Evolutionary conservation across 2,113 vertebrate species (phyloP), one percentile per base, ranked within the genome.

Genomic region (Phylloscopus trochilus): DNA sequence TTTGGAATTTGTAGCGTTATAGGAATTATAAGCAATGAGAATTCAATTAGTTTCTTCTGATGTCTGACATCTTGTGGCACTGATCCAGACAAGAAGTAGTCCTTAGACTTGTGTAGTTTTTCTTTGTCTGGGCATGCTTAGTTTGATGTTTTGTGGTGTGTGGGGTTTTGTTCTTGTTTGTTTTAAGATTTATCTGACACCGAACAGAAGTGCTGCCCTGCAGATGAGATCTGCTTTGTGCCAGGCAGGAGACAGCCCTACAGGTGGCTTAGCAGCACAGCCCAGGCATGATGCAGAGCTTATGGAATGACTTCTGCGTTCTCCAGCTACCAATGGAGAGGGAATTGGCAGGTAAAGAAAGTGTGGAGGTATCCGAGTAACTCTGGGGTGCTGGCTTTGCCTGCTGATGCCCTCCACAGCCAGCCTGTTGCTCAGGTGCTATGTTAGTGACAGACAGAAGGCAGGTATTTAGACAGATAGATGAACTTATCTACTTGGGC

Each of bases 281-380:
- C 6, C 5, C 10, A 41, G 58, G 37, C 5, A 28, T 3, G 35
- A 51, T 35, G n/a, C 43, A 56, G 72, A 83, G 23, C 13, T 85
- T 39, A 7, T 5, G 4, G 43, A 46, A 77, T 33, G 43, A 15
- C 27, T 87, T 51, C 15, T 44, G 3, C 0, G 0, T 13, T 56
- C 15, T 43, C 59, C 56, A 51, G 49, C n/a, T 72, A 19, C 30
- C 19, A 52, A 44, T 37, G 59, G 43, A 63, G 46, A 74, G 9
- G 21, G 12, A 49, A 27, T 2, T 66, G 55, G 37, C 33, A 55
- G 23, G 52, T 55, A 58, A 41, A n/a, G 59, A 16, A 68, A 8
- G 15, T 74, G 39, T 52, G 58, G 35, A 14, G 55, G 24, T 70
- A 23, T 41, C 52, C 6, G 2, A 26, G n/a, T 15, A 56, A 28